Conservation (phyloP, 2,888 invertebrate genomes). For the Leptopilina myrica region DNA sequence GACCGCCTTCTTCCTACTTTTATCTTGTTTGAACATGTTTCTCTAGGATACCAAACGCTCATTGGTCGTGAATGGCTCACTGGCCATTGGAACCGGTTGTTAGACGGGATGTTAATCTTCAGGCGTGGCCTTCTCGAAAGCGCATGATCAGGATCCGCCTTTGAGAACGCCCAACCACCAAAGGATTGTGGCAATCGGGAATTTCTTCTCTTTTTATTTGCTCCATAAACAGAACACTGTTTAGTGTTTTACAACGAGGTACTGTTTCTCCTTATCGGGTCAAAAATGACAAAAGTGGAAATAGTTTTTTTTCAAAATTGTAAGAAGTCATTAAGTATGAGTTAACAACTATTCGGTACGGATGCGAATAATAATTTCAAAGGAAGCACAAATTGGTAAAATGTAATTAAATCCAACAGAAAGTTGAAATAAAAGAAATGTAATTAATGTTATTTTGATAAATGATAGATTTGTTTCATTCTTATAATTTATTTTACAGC, state of each 20-base stretch:
- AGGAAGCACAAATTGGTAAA: too few species aligned
- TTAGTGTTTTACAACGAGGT: neutral
- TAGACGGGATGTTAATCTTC: slow-evolving; percentile 70
- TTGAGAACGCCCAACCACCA: slow-evolving; percentile 44
- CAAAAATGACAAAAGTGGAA: too few species aligned
- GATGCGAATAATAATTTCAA: too few species aligned
- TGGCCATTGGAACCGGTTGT: slow-evolving; percentile 67
- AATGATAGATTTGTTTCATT: too few species aligned
- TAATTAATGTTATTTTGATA: too few species aligned
- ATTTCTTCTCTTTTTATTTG: slow-evolving; percentile 19
- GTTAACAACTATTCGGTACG: too few species aligned
- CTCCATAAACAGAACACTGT: slow-evolving; percentile 3
- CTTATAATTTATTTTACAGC: too few species aligned
- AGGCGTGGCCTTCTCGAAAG: slow-evolving; percentile 62
- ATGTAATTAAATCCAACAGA: too few species aligned
- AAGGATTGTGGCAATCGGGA: neutral
- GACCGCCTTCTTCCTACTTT: slow-evolving; percentile 46
- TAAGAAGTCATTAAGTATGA: too few species aligned
- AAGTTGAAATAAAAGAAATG: too few species aligned
- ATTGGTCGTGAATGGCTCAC: slow-evolving; percentile 70
- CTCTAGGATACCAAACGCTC: slow-evolving; percentile 66
- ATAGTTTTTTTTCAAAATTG: too few species aligned
- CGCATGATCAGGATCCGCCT: slow-evolving; percentile 62
- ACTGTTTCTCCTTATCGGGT: neutral
- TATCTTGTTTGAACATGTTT: slow-evolving; percentile 46